These are phyloP conservation scores for Bufo gargarizans DNA, from an alignment of 2,113 vertebrate species.

Conservation along the genomic window DNA sequence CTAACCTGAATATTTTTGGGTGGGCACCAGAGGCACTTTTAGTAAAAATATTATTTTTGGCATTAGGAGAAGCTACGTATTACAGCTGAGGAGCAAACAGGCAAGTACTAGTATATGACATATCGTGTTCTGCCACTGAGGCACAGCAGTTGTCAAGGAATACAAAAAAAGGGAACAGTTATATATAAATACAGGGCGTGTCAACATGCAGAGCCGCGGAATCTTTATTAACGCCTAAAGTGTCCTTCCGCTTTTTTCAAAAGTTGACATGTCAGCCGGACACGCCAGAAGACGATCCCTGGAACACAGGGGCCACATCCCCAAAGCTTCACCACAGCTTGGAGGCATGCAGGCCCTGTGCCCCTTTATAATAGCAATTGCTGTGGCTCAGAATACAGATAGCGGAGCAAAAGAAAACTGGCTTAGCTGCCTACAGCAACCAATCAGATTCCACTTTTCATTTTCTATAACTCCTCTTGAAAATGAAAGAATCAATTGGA, in stretches of 20 bases:
- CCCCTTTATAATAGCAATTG: neutral
- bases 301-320: neutral
- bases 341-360: neutral
- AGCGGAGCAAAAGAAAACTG: too few species aligned
- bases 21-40: too few species aligned
- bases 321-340: neutral
- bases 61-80: neutral
- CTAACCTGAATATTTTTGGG: neutral
- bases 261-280: neutral
- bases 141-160: neutral
- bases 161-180: neutral
- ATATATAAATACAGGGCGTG: neutral
- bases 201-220: neutral
- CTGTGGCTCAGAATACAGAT: neutral
- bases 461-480: too few species aligned
- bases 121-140: too few species aligned
- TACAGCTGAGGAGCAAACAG: neutral
- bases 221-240: neutral
- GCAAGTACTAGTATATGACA: neutral
- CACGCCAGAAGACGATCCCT: neutral
- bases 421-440: too few species aligned
- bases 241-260: neutral
- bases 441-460: too few species aligned
- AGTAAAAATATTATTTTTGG: neutral
- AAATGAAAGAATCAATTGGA: too few species aligned